phyloP scores from a whole-genome alignment of 2,113 vertebrate species.

The Grus americana region DNA sequence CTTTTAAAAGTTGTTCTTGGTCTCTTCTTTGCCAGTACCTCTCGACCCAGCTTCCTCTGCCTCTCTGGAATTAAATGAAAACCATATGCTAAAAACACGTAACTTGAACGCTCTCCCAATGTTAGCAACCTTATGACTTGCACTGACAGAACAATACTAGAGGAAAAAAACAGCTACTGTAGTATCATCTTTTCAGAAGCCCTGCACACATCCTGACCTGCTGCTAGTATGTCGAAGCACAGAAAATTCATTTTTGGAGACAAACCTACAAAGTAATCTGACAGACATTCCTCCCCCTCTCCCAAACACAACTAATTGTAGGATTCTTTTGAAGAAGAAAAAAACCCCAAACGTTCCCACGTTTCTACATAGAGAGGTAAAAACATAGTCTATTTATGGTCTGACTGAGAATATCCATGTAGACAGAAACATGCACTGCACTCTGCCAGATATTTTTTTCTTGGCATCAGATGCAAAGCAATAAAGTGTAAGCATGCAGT shows the following conservation, averaged over 20 bases:
- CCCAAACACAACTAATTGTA: neutral
- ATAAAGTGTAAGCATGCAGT: neutral
- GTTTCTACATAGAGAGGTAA: neutral
- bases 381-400: neutral
- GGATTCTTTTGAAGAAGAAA: neutral
- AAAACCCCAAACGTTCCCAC: neutral
- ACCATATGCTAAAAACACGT: neutral
- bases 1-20: neutral
- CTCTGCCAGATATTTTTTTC: neutral
- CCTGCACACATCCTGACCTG: neutral
- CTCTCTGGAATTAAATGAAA: slow-evolving; percentile 5
- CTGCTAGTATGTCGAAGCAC: neutral
- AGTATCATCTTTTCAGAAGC: neutral
- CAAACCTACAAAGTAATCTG: neutral
- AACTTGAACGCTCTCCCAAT: neutral
- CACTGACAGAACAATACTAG: neutral
- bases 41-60: neutral
- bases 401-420: neutral
- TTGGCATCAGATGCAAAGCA: neutral
- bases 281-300: neutral
- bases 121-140: neutral
- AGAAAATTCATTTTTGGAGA: neutral
- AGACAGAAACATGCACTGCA: neutral
- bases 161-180: neutral
- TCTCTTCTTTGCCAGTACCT: neutral